Base-by-base conservation (phyloP, 2,888 invertebrate species). In the Pycnomerus fuliginosus region DNA sequence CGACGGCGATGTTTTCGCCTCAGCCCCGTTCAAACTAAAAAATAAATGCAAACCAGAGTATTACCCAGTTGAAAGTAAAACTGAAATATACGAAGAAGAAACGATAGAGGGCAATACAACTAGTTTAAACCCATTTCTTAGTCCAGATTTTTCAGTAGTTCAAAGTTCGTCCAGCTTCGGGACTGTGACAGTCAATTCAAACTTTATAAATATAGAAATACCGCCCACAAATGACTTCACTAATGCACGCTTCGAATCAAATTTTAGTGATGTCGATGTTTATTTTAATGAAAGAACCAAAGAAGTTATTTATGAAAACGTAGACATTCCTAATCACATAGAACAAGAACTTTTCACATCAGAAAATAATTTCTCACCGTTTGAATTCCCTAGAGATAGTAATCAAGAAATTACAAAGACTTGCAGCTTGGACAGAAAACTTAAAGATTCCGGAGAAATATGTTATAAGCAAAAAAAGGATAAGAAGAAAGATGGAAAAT, bases 1-100 rank as follows among this genome's bases (percentile, higher is more conserved):
- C 32, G 50, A 75, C 1, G 71, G 72, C 10, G 85, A 86, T 58
- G 84, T 86, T 0, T 86, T 86, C 64, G 83, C 84, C 1, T 69
- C 82, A 69, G 85, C 85, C 0, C 86, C 86, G 1, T 86, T 86
- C 53, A 71, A 69, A 29, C 51, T 67, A 0, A 55, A 45, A 45
- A 4, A 4, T 10, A 25, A 25, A 3, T 3, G 5, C 11, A 20
- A 20, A 5, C 5, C 5, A 5, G n/a, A n/a, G n/a, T n/a, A n/a
- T n/a, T n/a, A n/a, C n/a, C 8, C 20, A 8, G 20, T 5, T 8
- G 20, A 20, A 20, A 5, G 5, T 20, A 5, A 7, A 8, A 8
- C 8, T 5, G 20, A 20, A 20, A 8, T 7, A 5, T 5, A 8
- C 5, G 8, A 7, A 8, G 8, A 5, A 20, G 25, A 25, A 25